phyloP scores from a whole-genome alignment of 2,797 vertebrate genomes.

The Bradypodion pumilum region DNA sequence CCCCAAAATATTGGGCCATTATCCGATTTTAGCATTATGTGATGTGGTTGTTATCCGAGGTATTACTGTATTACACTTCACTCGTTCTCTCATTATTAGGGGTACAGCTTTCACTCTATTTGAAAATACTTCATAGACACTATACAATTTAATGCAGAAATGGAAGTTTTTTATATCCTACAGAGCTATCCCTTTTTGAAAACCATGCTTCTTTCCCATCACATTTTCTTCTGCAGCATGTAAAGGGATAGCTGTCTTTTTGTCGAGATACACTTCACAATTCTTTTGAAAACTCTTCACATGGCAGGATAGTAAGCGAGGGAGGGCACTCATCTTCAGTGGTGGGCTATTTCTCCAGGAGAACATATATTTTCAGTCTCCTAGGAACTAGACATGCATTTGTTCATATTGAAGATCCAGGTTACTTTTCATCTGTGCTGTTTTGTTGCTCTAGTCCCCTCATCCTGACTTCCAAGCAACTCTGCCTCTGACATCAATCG shows the following conservation, averaged over 20 bases:
- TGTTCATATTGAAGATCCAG: background rate
- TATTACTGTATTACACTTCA: background rate
- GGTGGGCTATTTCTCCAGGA: conserved; percentile 39
- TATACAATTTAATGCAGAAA: background rate
- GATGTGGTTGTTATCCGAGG: no score
- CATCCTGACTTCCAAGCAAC: conserved; percentile 1
- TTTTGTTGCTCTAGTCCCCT: background rate
- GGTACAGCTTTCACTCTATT: no score
- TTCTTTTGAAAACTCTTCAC: conserved; percentile 27
- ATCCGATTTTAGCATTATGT: no score
- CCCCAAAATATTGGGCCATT: no score
- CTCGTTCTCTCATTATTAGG: background rate
- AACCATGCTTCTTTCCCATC: background rate
- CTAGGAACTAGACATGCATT: conserved; percentile 23
- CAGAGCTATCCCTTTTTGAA: conserved; percentile 10
- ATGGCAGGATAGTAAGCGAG: background rate
- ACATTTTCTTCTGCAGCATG: background rate
- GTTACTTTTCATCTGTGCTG: background rate
- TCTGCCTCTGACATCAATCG: conserved; percentile 12
- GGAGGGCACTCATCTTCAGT: conserved; percentile 12
- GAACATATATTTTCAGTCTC: conserved; percentile 39
- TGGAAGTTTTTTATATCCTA: background rate
- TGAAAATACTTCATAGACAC: background rate
- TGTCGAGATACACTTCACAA: background rate
- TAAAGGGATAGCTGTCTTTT: conserved; percentile 27